Evolutionary conservation across 1,140 invertebrate genomes (phyloP).

Genomic region (Listronotus bonariensis): DNA sequence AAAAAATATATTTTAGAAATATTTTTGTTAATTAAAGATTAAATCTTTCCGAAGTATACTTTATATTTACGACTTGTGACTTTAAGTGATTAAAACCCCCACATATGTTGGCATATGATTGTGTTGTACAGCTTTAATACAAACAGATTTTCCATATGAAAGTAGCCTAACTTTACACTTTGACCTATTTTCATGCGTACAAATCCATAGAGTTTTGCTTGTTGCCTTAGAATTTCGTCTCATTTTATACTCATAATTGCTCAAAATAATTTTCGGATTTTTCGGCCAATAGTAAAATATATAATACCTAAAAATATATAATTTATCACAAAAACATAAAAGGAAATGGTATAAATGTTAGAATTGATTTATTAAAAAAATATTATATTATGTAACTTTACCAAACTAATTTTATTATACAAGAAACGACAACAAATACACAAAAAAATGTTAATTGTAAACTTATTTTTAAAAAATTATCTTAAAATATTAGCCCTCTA

Average conservation of each 20-base stretch:
- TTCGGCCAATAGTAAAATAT: constrained; percentile 13
- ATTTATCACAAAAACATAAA: no score
- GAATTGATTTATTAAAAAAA: no score
- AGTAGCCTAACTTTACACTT: constrained; percentile 12
- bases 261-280: constrained; percentile 27
- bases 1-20: no score
- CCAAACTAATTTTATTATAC: no score
- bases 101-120: constrained; percentile 5
- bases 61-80: constrained; percentile 7
- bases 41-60: constrained; percentile 12
- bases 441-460: no score
- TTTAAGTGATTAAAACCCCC: constrained; percentile 1
- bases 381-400: no score
- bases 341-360: no score
- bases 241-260: constrained; percentile 23
- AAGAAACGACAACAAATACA: no score
- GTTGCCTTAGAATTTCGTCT: neutral
- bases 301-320: constrained; percentile 20
- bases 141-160: constrained; percentile 16
- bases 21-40: neutral
- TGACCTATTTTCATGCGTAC: neutral
- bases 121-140: constrained; percentile 9
- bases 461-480: no score
- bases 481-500: no score
- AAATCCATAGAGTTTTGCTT: constrained; percentile 4